Evolutionary conservation across 2,888 invertebrate species (phyloP).

Genomic region (Autographa pulchrina): DNA sequence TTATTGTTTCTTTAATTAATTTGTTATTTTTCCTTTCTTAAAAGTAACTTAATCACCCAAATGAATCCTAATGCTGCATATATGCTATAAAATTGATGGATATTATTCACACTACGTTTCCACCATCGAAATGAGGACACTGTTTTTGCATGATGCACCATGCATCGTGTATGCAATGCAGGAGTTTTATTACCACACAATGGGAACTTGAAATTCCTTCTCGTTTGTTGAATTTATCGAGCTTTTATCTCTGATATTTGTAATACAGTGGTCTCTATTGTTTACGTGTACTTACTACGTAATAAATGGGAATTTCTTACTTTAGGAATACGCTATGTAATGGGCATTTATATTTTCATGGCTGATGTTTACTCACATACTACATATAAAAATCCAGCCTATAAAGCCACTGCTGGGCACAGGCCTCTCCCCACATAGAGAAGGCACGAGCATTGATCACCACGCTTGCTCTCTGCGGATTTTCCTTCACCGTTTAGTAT

Average conservation of each 20-base stretch:
- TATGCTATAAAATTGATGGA: slow-evolving; percentile 1
- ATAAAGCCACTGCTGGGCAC: too few species aligned
- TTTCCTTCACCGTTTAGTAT: too few species aligned
- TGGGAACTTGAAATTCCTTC: slow-evolving; percentile 36
- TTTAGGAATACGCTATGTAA: too few species aligned
- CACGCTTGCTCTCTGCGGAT: too few species aligned
- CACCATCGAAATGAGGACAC: slow-evolving; percentile 25
- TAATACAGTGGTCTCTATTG: slow-evolving; percentile 26
- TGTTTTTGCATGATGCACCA: slow-evolving; percentile 18
- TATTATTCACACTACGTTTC: slow-evolving; percentile 28
- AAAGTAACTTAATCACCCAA: neutral
- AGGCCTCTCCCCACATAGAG: too few species aligned
- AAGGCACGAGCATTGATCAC: too few species aligned
- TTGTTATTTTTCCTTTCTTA: too few species aligned
- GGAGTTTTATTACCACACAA: slow-evolving; percentile 49
- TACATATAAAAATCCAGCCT: too few species aligned
- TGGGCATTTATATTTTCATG: too few species aligned
- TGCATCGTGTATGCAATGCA: slow-evolving; percentile 28
- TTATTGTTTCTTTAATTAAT: too few species aligned
- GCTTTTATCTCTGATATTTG: slow-evolving; percentile 21
- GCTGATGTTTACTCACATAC: too few species aligned
- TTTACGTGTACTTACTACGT: neutral
- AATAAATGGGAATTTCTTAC: neutral
- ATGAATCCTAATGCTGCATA: neutral
- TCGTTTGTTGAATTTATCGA: slow-evolving; percentile 24